Base-by-base conservation (phyloP, 2,888 invertebrate species). In the Ecliptopera silaceata region DNA sequence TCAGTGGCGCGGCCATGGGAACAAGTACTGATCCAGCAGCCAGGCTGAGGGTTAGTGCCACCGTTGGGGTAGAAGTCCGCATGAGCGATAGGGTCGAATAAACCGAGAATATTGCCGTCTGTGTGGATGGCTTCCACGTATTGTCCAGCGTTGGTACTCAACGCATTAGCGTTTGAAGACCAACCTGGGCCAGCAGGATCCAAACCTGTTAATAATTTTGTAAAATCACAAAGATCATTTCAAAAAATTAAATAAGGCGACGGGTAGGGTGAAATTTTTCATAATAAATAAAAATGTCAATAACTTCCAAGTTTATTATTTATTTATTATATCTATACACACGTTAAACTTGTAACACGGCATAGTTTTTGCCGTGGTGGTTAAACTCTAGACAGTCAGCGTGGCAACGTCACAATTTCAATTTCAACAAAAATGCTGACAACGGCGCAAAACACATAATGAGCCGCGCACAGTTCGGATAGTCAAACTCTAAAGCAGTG, bases 111-210 rank as follows among this genome's bases (percentile, higher is more conserved):
- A 10, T 74, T 70, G 13, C 80, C 80, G 29, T 86, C 83, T 0
- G 86, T 86, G 64, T 87, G 86, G 46, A 87, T 84, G 18, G 71
- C 66, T 66, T 87, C 87, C 0, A 85, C 85, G 52, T 84, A 83
- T 10, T 63, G 63, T 3, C 74, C 86, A 41, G 69, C 65, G 31
- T 70, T 69, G 1, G 15, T 13, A 31, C 71, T 75, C 3, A 86
- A 61, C 10, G 76, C 74, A 31, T 79, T 71, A 1, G 46, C 15
- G 52, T 78, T 80, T 13, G 61, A 62, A 0, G 55, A 49, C 82
- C 83, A 87, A 1, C 47, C 51, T n/a, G 85, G 86, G 18, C 82
- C 81, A 13, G 87, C 86, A 0, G 87, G 86, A 56, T 87, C 86
- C 49, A 86, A 63, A 48, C 78, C 84, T 84, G 57, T 8, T 36